Conservation (phyloP, 2,888 invertebrate species). For the Julus scanicus region DNA sequence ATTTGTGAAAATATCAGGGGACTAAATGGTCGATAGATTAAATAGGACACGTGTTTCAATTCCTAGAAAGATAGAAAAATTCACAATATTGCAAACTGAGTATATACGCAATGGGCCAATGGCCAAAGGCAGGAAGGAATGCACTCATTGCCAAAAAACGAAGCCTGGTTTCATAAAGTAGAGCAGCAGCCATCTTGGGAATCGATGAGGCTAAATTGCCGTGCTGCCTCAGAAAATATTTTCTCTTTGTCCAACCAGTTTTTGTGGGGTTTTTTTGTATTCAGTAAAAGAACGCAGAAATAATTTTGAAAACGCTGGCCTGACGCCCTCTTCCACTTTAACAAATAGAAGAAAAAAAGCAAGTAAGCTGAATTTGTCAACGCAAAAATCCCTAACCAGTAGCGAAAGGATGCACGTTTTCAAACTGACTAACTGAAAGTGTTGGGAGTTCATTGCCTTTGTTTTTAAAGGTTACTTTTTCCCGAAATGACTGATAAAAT, state of each 20-base stretch:
- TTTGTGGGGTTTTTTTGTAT: too few species aligned
- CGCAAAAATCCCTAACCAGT: not conserved
- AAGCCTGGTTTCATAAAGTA: not conserved
- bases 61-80: not conserved
- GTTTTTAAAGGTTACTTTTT: not conserved
- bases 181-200: constrained; percentile 18
- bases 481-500: not conserved
- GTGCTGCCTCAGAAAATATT: not conserved
- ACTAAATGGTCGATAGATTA: constrained; percentile 16
- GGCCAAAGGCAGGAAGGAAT: not conserved
- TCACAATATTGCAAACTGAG: not conserved
- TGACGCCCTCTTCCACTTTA: too few species aligned
- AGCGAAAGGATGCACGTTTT: not conserved
- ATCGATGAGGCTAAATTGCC: not conserved
- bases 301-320: too few species aligned
- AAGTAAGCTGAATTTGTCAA: not conserved
- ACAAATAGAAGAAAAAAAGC: too few species aligned
- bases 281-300: too few species aligned
- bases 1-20: not conserved
- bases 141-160: not conserved
- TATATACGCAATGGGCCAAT: not conserved
- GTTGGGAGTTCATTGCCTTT: not conserved
- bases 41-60: not conserved
- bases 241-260: not conserved
- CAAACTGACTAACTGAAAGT: not conserved